Evolutionary conservation across 2,797 vertebrate genomes (phyloP), one percentile per base, ranked within the genome.

Genomic region (Etheostoma perlongum): DNA sequence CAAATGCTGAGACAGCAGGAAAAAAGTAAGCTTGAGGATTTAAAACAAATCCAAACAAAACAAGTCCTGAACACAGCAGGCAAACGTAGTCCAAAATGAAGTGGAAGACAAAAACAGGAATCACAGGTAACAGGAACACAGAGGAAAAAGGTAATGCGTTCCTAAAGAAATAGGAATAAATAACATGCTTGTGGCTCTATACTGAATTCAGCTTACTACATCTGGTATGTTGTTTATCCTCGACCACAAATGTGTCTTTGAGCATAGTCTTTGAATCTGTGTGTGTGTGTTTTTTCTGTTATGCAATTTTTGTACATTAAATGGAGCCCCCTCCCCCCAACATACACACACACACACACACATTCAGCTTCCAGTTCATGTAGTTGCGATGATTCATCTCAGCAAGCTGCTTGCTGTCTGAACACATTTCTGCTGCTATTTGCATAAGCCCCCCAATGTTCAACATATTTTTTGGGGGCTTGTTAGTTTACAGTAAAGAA

Each of bases 401-500:
- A 69, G 61, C 27, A 44, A 67, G 67, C 67, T 62, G 61, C 33
- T 59, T 27, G 59, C 52, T 76, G 71, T 82, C 66, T 61, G 30
- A 7, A 78, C 11, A 2, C 52, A 61, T 67, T 58, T 71, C 44
- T 59, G 47, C 54, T 49, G 42, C 21, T 65, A 74, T 70, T 72
- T 88, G 55, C 67, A 10, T 19, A 52, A 60, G n/a, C 67, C 48
- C n/a, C 15, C 53, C 23, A 19, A 73, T 4, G 2, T 61, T 76
- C 40, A 48, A 60, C 16, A 49, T 62, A 47, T 70, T 83, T 67
- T 67, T 74, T 47, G 11, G 16, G 36, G 51, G 51, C 75, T 82
- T 84, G 70, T 83, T 76, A 81, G 47, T 78, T 81, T 64, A 30
- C 52, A 58, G 62, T 61, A 81, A 71, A 75, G n/a, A 82, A 77